Percentiles rank a stretch among this genome's conserved stretches.
Evolutionary conservation across 2,113 vertebrate genomes (phyloP).

Genomic region (Macroglossus sobrinus): DNA sequence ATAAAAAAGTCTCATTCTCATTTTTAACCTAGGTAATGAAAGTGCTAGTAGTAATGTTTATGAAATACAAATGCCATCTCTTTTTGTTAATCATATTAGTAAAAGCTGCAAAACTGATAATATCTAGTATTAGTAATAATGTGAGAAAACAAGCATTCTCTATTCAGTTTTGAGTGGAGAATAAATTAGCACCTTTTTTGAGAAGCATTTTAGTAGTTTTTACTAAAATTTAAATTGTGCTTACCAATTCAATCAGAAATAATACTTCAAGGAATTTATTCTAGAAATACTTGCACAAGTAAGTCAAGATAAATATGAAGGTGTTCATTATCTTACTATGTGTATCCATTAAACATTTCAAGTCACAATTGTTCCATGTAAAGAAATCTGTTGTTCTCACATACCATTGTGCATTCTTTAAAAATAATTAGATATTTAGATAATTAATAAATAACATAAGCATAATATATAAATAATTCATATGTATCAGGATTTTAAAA

Average conservation of each 20-base stretch:
- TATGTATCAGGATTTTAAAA: neutral
- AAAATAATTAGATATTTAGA: neutral
- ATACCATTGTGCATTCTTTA: neutral
- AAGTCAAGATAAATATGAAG: neutral
- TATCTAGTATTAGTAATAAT: neutral
- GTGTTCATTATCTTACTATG: neutral
- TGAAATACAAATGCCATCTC: neutral
- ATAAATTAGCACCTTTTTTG: neutral
- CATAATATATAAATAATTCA: neutral
- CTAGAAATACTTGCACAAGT: neutral
- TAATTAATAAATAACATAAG: neutral
- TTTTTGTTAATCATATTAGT: neutral
- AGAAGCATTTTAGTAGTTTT: neutral
- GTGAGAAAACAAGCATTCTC: neutral
- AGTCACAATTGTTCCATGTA: neutral
- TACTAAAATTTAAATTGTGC: neutral
- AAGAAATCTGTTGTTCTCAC: neutral
- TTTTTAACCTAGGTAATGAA: neutral
- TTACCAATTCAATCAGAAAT: neutral
- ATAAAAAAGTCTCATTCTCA: neutral
- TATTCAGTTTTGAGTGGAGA: neutral
- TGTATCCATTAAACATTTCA: neutral
- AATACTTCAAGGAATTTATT: conserved; percentile 16
- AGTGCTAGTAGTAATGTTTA: neutral
- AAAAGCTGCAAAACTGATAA: neutral